Conservation (phyloP, 2,113 vertebrate species). For the Epinephelus moara region DNA sequence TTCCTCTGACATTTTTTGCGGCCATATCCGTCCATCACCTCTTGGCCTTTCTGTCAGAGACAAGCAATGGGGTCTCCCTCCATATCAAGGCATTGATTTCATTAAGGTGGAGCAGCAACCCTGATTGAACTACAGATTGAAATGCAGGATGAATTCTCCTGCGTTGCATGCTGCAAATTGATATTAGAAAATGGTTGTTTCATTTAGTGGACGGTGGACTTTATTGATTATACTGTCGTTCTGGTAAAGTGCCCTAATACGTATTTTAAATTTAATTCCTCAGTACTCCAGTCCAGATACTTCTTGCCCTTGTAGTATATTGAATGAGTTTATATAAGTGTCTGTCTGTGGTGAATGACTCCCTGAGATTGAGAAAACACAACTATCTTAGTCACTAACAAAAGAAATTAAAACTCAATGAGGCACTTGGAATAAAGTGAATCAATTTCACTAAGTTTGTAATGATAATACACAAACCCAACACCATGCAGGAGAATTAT, state of each 20-base stretch:
- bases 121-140: conserved; percentile 35
- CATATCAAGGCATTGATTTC: conserved; percentile 32
- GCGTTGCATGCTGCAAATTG: conserved; percentile 1
- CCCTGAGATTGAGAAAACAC: neutral
- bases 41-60: conserved; percentile 60
- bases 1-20: conserved; percentile 74
- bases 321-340: neutral
- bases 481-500: neutral
- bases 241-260: neutral
- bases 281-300: neutral
- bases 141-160: neutral
- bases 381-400: neutral
- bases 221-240: conserved; percentile 32
- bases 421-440: conserved; percentile 20
- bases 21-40: conserved; percentile 56
- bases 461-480: neutral
- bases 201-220: conserved; percentile 8
- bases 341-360: conserved; percentile 2
- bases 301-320: neutral
- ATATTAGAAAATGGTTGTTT: conserved; percentile 21
- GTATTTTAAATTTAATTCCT: neutral
- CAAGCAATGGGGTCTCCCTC: conserved; percentile 18
- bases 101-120: conserved; percentile 32
- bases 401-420: neutral
- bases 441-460: conserved; percentile 8